Percentiles rank a stretch among this genome's conserved stretches.
Conservation (phyloP, 2,888 invertebrate genomes). For the Cosmia pyralina region DNA sequence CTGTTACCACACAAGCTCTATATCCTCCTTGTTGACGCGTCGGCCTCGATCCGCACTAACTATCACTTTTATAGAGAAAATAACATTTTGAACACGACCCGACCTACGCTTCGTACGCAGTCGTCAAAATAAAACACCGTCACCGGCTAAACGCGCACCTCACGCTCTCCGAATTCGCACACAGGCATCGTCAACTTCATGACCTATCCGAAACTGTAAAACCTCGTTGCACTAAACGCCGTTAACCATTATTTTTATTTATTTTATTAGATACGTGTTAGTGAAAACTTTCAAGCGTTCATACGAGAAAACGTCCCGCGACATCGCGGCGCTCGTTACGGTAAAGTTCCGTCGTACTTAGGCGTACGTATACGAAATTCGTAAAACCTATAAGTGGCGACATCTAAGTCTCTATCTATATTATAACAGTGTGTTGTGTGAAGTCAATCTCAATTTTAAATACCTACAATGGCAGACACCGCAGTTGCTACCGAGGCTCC, state of each 20-base stretch:
- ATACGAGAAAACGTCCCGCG: slow-evolving; percentile 49
- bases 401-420: neutral
- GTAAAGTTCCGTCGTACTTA: neutral
- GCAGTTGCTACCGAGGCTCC: slow-evolving; percentile 72
- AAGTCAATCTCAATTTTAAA: no score
- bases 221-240: neutral
- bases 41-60: slow-evolving; percentile 15
- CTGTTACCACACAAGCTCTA: slow-evolving; percentile 17
- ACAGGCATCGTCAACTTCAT: slow-evolving; percentile 10
- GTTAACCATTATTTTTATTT: slow-evolving; percentile 16
- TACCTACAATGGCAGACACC: slow-evolving; percentile 68
- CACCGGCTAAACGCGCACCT: neutral
- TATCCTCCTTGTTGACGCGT: slow-evolving; percentile 35
- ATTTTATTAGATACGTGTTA: slow-evolving; percentile 50
- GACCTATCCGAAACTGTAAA: slow-evolving; percentile 5
- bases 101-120: slow-evolving; percentile 27
- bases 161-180: neutral
- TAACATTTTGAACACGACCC: slow-evolving; percentile 51
- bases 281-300: slow-evolving; percentile 54
- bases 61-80: slow-evolving; percentile 47
- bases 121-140: slow-evolving; percentile 23
- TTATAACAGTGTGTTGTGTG: no score
- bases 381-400: slow-evolving; percentile 4
- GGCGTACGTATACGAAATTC: neutral
- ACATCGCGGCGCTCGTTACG: slow-evolving; percentile 8